Base-by-base conservation (phyloP, 1,140 invertebrate genomes). In the Macrobrachium nipponense region DNA sequence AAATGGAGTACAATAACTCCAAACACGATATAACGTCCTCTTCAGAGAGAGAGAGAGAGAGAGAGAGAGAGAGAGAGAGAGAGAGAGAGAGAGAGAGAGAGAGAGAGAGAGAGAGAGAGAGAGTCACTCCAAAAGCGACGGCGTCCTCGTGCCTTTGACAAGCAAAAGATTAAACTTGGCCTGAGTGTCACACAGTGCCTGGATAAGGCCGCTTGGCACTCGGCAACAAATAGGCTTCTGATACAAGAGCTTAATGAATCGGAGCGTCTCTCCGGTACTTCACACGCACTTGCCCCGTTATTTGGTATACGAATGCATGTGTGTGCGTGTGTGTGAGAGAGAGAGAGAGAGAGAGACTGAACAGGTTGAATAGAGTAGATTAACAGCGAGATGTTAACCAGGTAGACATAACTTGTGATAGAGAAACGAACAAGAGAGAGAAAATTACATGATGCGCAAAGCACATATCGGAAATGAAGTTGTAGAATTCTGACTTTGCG, bases 71-170 rank as follows among this genome's bases (percentile, higher is more conserved):
- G 61, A n/a, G 58, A 36, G 64, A 66, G 64, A 66, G 64, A 66
- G 64, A 66, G 64, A 66, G 64, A 66, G 64, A 66, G 64, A 66
- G 64, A 66, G 64, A 66, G 64, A 66, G 64, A 66, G 64, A 66
- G 64, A 66, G 64, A 66, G 64, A 66, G 64, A 66, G 51, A 51
- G 12, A 12, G 8, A 51, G 7, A 51, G 51, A 51, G 8, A 51
- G 7, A 51, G 51, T 51, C 51, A 51, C 51, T 51, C 51, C 8
- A 51, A 51, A 51, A 51, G 51, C 51, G 51, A 51, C 51, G 51
- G 12, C 51, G 51, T 51, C 51, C 51, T 51, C 12, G 51, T 51
- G 51, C 51, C 51, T 51, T 51, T 51, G 51, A 51, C 51, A 51
- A 51, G 51, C 51, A 51, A 51, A 51, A 51, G 51, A 51, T 51